phyloP scores from a whole-genome alignment of 2,113 vertebrate species.

The Poecilia latipinna region DNA sequence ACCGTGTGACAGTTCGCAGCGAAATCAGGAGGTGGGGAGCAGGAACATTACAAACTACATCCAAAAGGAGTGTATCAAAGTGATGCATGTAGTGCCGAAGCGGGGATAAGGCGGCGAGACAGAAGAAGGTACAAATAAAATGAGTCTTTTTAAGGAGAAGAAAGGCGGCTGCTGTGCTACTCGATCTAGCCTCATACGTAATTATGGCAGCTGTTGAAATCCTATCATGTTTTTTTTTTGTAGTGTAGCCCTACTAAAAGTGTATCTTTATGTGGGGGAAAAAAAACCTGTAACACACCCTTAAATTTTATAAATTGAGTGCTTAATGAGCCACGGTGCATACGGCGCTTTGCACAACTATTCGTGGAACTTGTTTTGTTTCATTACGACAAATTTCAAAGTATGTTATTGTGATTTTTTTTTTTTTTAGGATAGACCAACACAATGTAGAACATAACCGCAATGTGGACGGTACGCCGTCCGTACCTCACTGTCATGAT shows the following conservation, averaged over 20 bases:
- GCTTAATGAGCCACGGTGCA: background rate
- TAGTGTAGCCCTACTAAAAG: background rate
- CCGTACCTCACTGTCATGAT: background rate
- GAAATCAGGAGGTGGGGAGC: slow-evolving; percentile 32
- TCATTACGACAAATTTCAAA: background rate
- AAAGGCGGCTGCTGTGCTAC: background rate
- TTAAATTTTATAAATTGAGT: background rate
- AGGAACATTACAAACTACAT: slow-evolving; percentile 29
- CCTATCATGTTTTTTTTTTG: slow-evolving; percentile 6
- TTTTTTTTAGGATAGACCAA: background rate
- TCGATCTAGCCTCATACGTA: slow-evolving; percentile 15
- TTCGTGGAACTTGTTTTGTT: background rate
- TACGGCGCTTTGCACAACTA: background rate
- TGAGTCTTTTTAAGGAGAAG: slow-evolving; percentile 11
- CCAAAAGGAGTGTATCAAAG: slow-evolving; percentile 32
- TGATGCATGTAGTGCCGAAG: slow-evolving; percentile 32
- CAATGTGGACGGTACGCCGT: no score
- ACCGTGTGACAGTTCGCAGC: slow-evolving; percentile 22
- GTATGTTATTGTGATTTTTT: background rate
- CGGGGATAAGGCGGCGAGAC: slow-evolving; percentile 24
- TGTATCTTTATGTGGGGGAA: background rate
- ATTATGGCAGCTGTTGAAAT: slow-evolving; percentile 14
- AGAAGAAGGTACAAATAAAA: slow-evolving; percentile 19
- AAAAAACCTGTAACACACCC: no score
- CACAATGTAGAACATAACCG: background rate